A percentile compares a stretch with the other conserved stretches of the same genome.
These are phyloP conservation scores for Pheosia gnoma DNA, from an alignment of 2,888 invertebrate genomes.

Conservation along the genomic window DNA sequence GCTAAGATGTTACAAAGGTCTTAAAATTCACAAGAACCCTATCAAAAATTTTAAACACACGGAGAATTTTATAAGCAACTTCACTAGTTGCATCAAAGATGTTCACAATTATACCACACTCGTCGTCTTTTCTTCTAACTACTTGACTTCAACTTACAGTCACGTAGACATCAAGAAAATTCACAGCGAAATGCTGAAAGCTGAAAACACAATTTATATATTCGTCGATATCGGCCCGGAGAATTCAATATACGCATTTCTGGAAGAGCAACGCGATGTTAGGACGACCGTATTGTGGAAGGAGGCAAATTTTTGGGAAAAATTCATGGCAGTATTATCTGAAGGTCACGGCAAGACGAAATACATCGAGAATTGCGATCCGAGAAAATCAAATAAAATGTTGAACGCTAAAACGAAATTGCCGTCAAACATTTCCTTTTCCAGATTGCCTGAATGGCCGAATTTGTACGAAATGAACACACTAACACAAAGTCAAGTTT, in stretches of 20 bases:
- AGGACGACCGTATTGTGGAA: conserved; percentile 66
- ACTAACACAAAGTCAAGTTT: conserved; percentile 69
- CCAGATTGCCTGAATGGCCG: conserved; percentile 54
- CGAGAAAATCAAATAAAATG: conserved; percentile 15
- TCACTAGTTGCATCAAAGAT: conserved; percentile 47
- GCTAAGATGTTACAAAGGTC: conserved; percentile 52
- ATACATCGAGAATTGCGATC: conserved; percentile 17
- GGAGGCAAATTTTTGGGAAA: conserved; percentile 70
- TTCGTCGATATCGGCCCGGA: conserved; percentile 72
- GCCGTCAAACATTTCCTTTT: conserved; percentile 47
- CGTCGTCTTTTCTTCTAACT: conserved; percentile 73
- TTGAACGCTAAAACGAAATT: conserved; percentile 35
- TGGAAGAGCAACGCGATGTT: conserved; percentile 70
- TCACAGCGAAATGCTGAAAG: conserved; percentile 68
- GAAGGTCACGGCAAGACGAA: conserved; percentile 24
- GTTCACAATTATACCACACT: conserved; percentile 46
- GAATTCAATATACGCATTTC: conserved; percentile 74
- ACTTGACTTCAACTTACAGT: conserved; percentile 68
- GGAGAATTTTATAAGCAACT: conserved; percentile 44
- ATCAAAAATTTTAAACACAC: conserved; percentile 43
- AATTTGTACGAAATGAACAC: conserved; percentile 53
- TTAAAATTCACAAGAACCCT: conserved; percentile 49
- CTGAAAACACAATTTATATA: conserved; percentile 66
- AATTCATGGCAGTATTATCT: conserved; percentile 53
- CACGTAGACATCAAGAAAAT: conserved; percentile 76